Evolutionary conservation across 30 jellyfish, hydroid and myxozoan species (phyloP), one percentile per base, ranked within the genome.

Genomic region (Euphysa ruthae): DNA sequence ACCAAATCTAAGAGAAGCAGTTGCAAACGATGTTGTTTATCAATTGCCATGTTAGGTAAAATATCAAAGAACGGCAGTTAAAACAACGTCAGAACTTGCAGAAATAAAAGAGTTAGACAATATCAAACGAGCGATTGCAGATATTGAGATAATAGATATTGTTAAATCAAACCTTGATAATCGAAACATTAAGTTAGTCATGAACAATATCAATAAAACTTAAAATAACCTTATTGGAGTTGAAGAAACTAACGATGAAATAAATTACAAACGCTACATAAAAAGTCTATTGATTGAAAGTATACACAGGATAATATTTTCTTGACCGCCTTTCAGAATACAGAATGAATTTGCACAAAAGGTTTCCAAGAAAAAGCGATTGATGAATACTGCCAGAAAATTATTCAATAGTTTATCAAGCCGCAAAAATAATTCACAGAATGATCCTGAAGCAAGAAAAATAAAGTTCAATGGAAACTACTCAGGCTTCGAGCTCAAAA

Each of bases 351-450:
- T 62, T 62, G 61, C 0, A 2, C 66, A 0, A 62, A 18, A 4
- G 8, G 25, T 25, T 62, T 25, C 75, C 75, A 33, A 27, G 75
- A 8, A 28, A 61, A 62, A 26, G 75, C 21, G 21, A 30, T 62
- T 7, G 1, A 7, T 0, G 25, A 33, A 31, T 27, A 25, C 14
- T 2, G 6, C 0, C 75, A 27, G 86, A 58, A 32, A 38, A 33
- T 6, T 73, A 29, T 43, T n/a, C 1, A 49, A 22, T 15, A 16
- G 61, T 73, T 38, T 61, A 24, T 44, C 29, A 61, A 24, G 82
- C 84, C 10, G 79, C 81, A n/a, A 69, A 55, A 26, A n/a, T 55
- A 6, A 43, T 69, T 49, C 35, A 77, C 15, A 32, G 32, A 42
- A 77, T 12, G 14, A 55, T 69, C 62, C 0, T 69, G 19, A 55